Base-by-base conservation (phyloP, 1,140 invertebrate species). In the Caenorhabditis latens region DNA sequence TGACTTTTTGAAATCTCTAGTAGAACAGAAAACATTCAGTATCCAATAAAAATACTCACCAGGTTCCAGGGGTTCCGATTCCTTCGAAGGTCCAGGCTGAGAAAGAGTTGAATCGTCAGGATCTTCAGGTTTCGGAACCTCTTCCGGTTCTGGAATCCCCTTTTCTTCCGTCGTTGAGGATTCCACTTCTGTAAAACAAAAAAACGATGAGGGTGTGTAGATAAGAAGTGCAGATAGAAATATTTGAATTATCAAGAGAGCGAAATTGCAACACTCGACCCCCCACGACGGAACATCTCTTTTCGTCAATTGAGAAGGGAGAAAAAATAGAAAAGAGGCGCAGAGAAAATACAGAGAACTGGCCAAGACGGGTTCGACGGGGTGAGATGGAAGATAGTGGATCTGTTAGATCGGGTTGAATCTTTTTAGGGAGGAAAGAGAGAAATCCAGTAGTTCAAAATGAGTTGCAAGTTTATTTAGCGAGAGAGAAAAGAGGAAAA, bases 381-480 rank as follows among this genome's bases (percentile, higher is more conserved):
- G 50, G 50, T 3, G 3, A 16, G 67, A 43, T 11, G 13, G 13
- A 21, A 79, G 71, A 79, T 21, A 79, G 71, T 50, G 71, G 50
- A 48, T 48, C 43, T 48, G 19, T 50, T n/a, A 58, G 57, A 58
- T 58, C n/a, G 8, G 9, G 50, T 53, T 53, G 50, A 53, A 53
- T 53, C 50, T 16, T 9, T 53, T 53, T 9, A 53, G 61, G n/a
- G 65, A 71, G 65, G n/a, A 71, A 14, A 19, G n/a, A 19, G 21
- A 21, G 21, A 55, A 42, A 83, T 53, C 48, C 48, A 83, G 79
- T 57, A 83, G 53, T 21, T 53, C 21, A 83, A 57, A 83, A 55
- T 32, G 79, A 55, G 48, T 53, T 53, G 53, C 79, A 53, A 83
- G 79, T 55, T 57, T 71, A 71, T 71, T 46, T 71, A 71, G 65